Evolutionary conservation across 2,797 vertebrate species (phyloP).

Genomic region (Picus viridis): DNA sequence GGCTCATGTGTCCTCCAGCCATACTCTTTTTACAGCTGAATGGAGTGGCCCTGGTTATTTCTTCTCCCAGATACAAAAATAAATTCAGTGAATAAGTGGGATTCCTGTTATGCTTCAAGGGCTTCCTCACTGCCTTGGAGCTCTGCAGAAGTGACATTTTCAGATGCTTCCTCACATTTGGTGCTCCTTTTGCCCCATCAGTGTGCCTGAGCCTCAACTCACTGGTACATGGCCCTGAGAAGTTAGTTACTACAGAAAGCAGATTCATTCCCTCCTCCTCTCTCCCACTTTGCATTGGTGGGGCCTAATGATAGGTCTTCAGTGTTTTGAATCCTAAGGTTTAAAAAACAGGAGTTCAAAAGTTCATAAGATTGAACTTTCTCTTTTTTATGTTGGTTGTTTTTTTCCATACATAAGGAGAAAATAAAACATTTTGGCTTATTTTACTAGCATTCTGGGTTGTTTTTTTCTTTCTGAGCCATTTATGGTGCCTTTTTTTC

Average conservation of each 20-base stretch:
- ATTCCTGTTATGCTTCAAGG: background rate
- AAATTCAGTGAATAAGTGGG: background rate
- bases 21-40: background rate
- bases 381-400: slow-evolving; percentile 39
- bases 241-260: background rate
- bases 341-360: slow-evolving; percentile 55
- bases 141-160: background rate
- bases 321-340: slow-evolving; percentile 19
- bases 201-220: background rate
- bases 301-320: slow-evolving; percentile 41
- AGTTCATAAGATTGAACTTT: slow-evolving; percentile 44
- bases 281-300: background rate
- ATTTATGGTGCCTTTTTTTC: slow-evolving; percentile 42
- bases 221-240: background rate
- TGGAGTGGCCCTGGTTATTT: background rate
- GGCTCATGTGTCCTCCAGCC: rapidly evolving
- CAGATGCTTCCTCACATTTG: background rate
- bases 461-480: slow-evolving; percentile 31
- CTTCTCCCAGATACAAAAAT: background rate
- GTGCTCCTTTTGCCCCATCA: background rate
- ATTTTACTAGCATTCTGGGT: slow-evolving; percentile 39
- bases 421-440: slow-evolving; percentile 61
- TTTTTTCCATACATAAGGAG: slow-evolving; percentile 42
- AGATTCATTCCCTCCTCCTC: background rate
- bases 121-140: background rate